phyloP scores from a whole-genome alignment of 2,113 vertebrate genomes.

The Burhinus oedicnemus region DNA sequence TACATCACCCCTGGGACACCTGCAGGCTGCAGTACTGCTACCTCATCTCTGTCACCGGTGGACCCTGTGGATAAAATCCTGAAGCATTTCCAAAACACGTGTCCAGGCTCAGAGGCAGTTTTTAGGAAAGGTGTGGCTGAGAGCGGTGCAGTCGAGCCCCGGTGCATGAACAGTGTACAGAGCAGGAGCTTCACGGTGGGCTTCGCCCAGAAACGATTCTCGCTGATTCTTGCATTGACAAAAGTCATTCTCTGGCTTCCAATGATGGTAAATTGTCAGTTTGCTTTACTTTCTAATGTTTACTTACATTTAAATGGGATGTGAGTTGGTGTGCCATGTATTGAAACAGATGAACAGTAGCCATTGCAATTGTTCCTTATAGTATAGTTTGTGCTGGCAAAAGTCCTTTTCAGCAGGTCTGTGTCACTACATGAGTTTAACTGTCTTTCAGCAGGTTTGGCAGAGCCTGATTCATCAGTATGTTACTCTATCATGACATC shows the following conservation, averaged over 20 bases:
- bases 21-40: constrained; percentile 57
- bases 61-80: constrained; percentile 76
- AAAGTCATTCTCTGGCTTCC: constrained; percentile 93
- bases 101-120: constrained; percentile 9
- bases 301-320: not conserved
- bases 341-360: not conserved
- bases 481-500: not conserved
- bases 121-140: not conserved
- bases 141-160: not conserved
- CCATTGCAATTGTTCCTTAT: not conserved
- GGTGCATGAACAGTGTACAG: not conserved
- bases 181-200: constrained; percentile 72
- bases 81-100: constrained; percentile 63
- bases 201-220: constrained; percentile 93
- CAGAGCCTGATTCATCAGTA: not conserved
- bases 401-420: not conserved
- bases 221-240: constrained; percentile 88
- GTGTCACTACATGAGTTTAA: not conserved
- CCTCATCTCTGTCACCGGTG: constrained; percentile 67
- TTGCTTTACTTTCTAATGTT: not conserved
- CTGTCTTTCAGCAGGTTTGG: not conserved
- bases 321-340: not conserved
- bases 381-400: not conserved
- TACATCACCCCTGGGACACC: constrained; percentile 70
- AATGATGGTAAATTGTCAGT: constrained; percentile 88